Conservation (phyloP, 1,140 invertebrate species). For the Dinoponera quadriceps region DNA sequence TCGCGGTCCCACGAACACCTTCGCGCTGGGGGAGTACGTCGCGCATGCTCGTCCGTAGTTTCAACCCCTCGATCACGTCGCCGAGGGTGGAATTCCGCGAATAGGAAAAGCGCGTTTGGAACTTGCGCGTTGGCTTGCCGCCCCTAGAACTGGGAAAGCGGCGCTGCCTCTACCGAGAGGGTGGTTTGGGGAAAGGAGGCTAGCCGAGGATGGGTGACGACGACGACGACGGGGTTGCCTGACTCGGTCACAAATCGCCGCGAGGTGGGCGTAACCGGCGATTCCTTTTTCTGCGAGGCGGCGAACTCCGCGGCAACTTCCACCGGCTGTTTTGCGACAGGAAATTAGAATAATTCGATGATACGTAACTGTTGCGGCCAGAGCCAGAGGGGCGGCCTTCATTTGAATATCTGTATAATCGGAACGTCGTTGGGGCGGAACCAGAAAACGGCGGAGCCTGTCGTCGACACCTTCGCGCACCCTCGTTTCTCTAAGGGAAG, state of each 20-base stretch:
- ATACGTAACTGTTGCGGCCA: constrained; percentile 86
- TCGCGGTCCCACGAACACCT: background rate
- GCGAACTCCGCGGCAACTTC: constrained; percentile 65
- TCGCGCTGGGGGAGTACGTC: background rate
- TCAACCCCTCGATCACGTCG: constrained; percentile 27
- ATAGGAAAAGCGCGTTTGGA: constrained; percentile 74
- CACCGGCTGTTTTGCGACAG: constrained; percentile 78
- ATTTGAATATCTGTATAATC: constrained; percentile 85
- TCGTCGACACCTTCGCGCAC: constrained; percentile 75
- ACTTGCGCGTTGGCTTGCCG: constrained; percentile 74
- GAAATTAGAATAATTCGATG: constrained; percentile 86
- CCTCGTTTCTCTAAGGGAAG: constrained; percentile 74
- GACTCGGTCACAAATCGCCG: constrained; percentile 66
- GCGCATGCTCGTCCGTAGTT: constrained; percentile 38
- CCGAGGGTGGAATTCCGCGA: constrained; percentile 73
- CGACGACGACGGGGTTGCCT: constrained; percentile 25
- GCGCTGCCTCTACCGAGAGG: background rate
- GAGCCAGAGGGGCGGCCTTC: constrained; percentile 76
- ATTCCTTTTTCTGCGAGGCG: constrained; percentile 67
- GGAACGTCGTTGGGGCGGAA: constrained; percentile 84
- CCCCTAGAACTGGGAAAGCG: constrained; percentile 64
- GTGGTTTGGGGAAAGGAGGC: constrained; percentile 15
- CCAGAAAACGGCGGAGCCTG: constrained; percentile 80
- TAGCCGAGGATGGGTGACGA: background rate
- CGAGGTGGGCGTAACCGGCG: constrained; percentile 67